Percentiles rank a stretch among this genome's conserved stretches.
Conservation (phyloP, 2,888 invertebrate genomes). For the Siphonodentalium dalli region DNA sequence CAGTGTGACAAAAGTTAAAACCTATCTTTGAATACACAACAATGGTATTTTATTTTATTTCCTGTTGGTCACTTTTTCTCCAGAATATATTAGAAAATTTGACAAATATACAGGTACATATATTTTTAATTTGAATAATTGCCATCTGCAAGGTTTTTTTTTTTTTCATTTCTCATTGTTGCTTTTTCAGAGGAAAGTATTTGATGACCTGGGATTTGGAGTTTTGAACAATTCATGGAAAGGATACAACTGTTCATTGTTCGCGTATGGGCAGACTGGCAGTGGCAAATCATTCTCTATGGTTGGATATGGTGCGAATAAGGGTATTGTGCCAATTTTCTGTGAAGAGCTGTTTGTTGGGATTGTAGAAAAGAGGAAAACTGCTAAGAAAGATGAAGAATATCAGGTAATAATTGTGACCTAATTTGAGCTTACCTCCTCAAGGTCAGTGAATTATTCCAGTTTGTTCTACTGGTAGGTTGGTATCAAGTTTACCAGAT, state of each 20-base stretch:
- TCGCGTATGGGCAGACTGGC: conserved; percentile 64
- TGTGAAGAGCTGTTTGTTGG: conserved; percentile 58
- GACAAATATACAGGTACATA: too few species aligned
- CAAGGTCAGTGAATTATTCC: too few species aligned
- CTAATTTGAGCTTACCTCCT: too few species aligned
- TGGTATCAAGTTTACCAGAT: too few species aligned
- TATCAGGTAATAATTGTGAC: conserved; percentile 36
- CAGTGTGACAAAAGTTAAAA: too few species aligned
- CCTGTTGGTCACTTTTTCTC: too few species aligned
- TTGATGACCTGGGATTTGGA: conserved; percentile 58
- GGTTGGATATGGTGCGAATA: conserved; percentile 59
- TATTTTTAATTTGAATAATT: too few species aligned
- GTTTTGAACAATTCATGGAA: conserved; percentile 62
- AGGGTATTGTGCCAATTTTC: conserved; percentile 58
- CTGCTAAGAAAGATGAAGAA: conserved; percentile 47
- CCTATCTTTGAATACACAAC: too few species aligned
- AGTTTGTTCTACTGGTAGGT: too few species aligned
- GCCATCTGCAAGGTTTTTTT: too few species aligned
- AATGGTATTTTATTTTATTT: too few species aligned
- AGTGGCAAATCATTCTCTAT: conserved; percentile 63
- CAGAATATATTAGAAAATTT: too few species aligned
- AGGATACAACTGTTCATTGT: conserved; percentile 61
- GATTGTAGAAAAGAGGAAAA: conserved; percentile 47
- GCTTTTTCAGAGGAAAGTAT: conserved; percentile 47
- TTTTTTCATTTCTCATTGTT: neutral